Base-by-base conservation (phyloP, 2,797 vertebrate species). In the Eulemur rubriventer region DNA sequence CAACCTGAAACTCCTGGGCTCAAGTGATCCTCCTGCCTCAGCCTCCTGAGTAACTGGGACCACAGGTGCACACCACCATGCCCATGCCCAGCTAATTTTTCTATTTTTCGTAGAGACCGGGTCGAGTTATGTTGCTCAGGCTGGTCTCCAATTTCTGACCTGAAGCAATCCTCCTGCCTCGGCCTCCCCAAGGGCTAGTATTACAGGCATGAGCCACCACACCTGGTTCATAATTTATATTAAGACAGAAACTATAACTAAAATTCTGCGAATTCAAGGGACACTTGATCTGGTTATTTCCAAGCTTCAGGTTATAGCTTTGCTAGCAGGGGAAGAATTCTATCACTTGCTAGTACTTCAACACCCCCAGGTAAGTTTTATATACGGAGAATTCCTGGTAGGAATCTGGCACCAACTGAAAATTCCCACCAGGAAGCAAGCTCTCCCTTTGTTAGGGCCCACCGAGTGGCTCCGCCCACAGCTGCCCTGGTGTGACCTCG, bases 361-460 rank as follows among this genome's bases (percentile, higher is more conserved):
- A 13, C 4, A 0, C 79, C 46, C 82, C 12, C 0, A 22, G 35
- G 65, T 41, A 55, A 0, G 92, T 57, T 76, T 0, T n/a, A 91
- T n/a, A 48, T 35, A 35, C 48, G 52, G 2, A n/a, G 28, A 46
- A 20, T 22, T 96, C 89, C 81, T 33, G 61, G 63, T 35, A 67
- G 14, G 61, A 84, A 78, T 72, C 5, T 1, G 59, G 70, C 90
- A 86, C n/a, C 35, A 48, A 90, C 96, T 96, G 78, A 82, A 75
- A 57, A 46, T 97, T 97, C 97, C 96, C 97, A 94, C 88, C n/a
- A 0, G 7, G 82, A 87, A 88, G 55, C 35, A 61, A 73, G 61
- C 35, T 41, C 85, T 52, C 57, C 80, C 46, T 78, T 33, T 78
- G 82, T 83, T 65, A 92, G 50, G 26, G 12, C 0, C 33, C 16